phyloP scores from a whole-genome alignment of 2,113 vertebrate genomes.

The Calyptomena viridis region DNA sequence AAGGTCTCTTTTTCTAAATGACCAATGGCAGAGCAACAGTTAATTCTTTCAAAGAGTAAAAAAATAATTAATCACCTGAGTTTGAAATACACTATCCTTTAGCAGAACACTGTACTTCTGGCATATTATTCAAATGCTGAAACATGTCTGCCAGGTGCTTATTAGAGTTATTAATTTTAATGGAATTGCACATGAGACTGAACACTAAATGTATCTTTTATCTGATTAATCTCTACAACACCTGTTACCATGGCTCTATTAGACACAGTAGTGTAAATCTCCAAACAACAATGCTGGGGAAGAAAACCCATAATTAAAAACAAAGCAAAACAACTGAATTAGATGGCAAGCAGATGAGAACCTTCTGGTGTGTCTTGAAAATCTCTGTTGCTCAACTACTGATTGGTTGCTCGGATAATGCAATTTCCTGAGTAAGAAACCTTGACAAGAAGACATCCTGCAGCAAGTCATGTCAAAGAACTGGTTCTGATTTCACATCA shows the following conservation, averaged over 20 bases:
- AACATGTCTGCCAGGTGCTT: background rate
- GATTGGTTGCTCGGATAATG: background rate
- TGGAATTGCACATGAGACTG: background rate
- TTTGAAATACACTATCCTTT: background rate
- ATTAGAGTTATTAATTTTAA: conserved; percentile 32
- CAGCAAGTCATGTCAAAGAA: background rate
- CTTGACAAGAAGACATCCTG: background rate
- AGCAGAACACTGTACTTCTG: background rate
- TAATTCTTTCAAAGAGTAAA: background rate
- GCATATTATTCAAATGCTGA: background rate
- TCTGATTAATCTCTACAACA: background rate
- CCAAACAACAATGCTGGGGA: background rate
- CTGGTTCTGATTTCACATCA: background rate
- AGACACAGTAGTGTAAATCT: background rate
- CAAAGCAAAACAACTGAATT: background rate
- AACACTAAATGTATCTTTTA: background rate
- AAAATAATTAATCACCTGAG: background rate
- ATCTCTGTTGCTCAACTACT: background rate
- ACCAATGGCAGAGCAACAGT: background rate
- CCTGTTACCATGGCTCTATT: background rate
- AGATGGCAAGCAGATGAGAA: background rate
- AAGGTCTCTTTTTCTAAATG: background rate
- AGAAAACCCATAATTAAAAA: background rate
- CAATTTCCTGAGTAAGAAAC: background rate
- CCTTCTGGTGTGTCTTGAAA: background rate